Base-by-base conservation (phyloP, 1,140 invertebrate genomes). In the Plectrocnemia conspersa region DNA sequence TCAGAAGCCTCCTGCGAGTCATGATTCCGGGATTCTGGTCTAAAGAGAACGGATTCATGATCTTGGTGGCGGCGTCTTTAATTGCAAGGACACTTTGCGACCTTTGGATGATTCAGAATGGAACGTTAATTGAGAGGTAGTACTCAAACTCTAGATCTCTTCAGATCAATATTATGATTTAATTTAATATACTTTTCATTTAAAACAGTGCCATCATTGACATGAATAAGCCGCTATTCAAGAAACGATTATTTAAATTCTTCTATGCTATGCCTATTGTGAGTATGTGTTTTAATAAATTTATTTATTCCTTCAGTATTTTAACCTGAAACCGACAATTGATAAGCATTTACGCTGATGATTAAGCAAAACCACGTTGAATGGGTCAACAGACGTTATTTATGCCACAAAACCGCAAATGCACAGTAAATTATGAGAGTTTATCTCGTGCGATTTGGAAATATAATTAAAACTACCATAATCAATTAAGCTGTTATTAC, bases 51-150 rank as follows among this genome's bases (percentile, higher is more conserved):
- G 88, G 85, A 35, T 91, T 90, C 58, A 74, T 96, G 65, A 55
- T 83, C 2, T 65, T 97, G 6, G 87, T 98, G 33, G 93, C 93
- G 4, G 63, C 70, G 6, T 83, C 90, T 19, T 75, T 99, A 6
- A 77, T 97, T 7, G 81, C 87, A 3, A 80, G 95, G 65, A 97
- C 95, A 0, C 78, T 95, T 19, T 97, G 93, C 68, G 96, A 99
- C 76, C 81, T 99, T 40, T 98, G 93, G 93, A 86, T 98, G 77
- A 98, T 99, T 59, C 86, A 91, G 63, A 91, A 91, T 71, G 86
- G 86, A 11, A 98, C 95, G 1, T 78, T 89, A 49, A 86, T 98
- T 64, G 95, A 98, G 80, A 91, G 86, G 89, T 62, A 57, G n/a
- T n/a, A n/a, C n/a, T n/a, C n/a, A n/a, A n/a, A 22, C 53, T 53